Conservation (phyloP, 2,113 vertebrate species). For the Myxocyprinus asiaticus region DNA sequence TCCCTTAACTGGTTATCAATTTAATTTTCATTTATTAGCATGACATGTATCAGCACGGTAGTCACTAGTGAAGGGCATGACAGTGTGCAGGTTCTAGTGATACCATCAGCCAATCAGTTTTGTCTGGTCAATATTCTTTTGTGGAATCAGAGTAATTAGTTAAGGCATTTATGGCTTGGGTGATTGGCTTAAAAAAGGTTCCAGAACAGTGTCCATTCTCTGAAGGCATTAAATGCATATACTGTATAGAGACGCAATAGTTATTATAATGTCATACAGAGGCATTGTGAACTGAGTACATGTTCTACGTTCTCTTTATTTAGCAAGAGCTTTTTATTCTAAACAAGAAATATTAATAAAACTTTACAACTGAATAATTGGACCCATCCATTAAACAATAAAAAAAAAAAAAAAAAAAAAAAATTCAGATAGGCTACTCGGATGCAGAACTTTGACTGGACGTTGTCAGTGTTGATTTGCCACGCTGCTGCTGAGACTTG, state of each 20-base stretch:
- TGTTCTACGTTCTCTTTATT: constrained; percentile 5
- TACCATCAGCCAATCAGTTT: no score
- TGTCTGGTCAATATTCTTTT: no score
- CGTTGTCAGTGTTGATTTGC: constrained; percentile 2
- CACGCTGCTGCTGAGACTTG: constrained; percentile 37
- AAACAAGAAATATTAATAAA: neutral
- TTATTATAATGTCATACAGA: neutral
- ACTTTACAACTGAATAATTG: constrained; percentile 1
- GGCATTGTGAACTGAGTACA: neutral
- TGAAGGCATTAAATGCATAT: no score
- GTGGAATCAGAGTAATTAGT: no score
- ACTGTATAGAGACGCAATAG: neutral
- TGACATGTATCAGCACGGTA: no score
- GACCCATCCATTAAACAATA: constrained; percentile 35
- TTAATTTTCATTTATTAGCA: no score
- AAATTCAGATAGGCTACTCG: neutral
- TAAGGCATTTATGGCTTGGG: no score
- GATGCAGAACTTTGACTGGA: constrained; percentile 28
- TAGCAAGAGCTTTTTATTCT: neutral
- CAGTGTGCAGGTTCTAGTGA: no score
- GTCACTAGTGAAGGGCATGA: no score
- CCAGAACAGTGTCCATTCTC: no score
- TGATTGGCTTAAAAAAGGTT: no score
- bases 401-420: neutral
- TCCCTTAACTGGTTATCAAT: no score